These are phyloP conservation scores for Peromyscus nudipes DNA, from an alignment of 2,797 vertebrate genomes.

Conservation along the genomic window DNA sequence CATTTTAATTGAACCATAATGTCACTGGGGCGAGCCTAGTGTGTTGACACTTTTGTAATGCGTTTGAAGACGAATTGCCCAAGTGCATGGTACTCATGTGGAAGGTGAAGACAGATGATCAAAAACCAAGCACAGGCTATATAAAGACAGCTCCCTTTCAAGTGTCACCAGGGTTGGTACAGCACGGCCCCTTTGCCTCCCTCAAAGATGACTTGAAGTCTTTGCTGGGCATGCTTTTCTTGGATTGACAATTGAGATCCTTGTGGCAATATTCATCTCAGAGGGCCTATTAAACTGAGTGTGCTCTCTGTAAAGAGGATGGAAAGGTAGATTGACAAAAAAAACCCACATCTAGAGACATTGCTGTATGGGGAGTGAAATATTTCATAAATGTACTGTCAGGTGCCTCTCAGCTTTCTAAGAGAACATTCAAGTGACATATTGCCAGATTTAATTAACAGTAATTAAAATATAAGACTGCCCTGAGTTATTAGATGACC, in stretches of 20 bases:
- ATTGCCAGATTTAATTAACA: neutral
- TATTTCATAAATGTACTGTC: neutral
- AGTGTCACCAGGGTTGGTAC: neutral
- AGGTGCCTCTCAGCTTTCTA: neutral
- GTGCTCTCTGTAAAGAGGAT: neutral
- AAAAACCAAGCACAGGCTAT: conserved; percentile 76
- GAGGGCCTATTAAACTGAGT: neutral
- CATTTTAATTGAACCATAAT: conserved; percentile 80
- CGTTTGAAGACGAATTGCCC: conserved; percentile 79
- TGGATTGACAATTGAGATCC: conserved; percentile 32
- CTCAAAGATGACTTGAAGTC: neutral
- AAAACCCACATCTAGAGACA: neutral
- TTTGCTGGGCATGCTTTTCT: conserved; percentile 27
- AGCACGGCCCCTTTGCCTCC: conserved; percentile 4
- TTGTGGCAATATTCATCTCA: neutral
- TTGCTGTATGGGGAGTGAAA: neutral
- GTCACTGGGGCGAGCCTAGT: conserved; percentile 66
- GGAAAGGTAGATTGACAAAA: neutral
- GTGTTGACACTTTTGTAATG: conserved; percentile 65
- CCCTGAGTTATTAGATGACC: neutral
- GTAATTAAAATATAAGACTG: neutral
- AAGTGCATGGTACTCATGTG: conserved; percentile 71
- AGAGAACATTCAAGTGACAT: neutral
- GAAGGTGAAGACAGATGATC: conserved; percentile 81
- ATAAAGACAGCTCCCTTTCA: conserved; percentile 73